Evolutionary conservation across 2,888 invertebrate genomes (phyloP).

Genomic region (Apocheima hispidaria): DNA sequence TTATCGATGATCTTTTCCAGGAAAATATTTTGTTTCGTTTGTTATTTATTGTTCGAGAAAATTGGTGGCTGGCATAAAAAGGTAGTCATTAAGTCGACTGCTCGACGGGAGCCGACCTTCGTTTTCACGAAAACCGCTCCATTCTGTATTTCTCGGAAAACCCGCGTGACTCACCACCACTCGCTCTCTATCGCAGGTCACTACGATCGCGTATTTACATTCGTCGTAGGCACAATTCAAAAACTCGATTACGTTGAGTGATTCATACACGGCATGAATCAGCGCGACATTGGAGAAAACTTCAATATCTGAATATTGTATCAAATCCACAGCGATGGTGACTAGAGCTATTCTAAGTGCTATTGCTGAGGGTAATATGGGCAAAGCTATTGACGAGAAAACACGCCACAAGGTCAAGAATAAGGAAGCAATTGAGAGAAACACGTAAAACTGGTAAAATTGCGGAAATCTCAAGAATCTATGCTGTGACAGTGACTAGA

Average conservation of each 20-base stretch:
- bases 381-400: conserved; percentile 44
- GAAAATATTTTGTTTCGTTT: conserved; percentile 40
- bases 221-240: conserved; percentile 81
- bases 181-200: conserved; percentile 79
- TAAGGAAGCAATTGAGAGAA: conserved; percentile 56
- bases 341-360: conserved; percentile 16
- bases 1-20: conserved; percentile 46
- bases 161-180: conserved; percentile 80
- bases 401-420: conserved; percentile 50
- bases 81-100: conserved; percentile 54
- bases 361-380: conserved; percentile 25
- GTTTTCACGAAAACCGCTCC: conserved; percentile 80
- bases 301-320: conserved; percentile 51
- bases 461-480: conserved; percentile 48
- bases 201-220: conserved; percentile 82
- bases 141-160: conserved; percentile 81
- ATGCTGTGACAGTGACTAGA: conserved; percentile 17
- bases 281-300: conserved; percentile 72
- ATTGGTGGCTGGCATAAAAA: conserved; percentile 53
- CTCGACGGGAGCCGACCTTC: conserved; percentile 69
- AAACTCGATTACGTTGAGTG: conserved; percentile 83
- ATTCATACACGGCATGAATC: conserved; percentile 81
- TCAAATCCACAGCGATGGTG: conserved; percentile 29
- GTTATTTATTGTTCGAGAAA: conserved; percentile 52
- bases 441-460: conserved; percentile 63